A percentile compares a stretch with the other conserved stretches of the same genome.
Conservation (phyloP, 1,140 invertebrate species). For the Sycophaga agraensis region DNA sequence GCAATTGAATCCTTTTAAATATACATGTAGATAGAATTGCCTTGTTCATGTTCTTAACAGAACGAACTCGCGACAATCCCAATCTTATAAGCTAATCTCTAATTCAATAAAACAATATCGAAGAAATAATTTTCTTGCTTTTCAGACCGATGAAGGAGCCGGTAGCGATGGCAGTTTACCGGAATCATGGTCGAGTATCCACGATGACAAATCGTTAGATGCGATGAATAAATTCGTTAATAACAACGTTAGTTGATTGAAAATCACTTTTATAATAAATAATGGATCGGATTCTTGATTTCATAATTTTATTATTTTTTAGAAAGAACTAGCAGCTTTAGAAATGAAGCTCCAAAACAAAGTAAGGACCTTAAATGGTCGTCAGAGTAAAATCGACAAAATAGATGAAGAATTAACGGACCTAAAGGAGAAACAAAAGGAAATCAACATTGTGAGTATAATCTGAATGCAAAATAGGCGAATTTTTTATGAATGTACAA, state of each 20-base stretch:
- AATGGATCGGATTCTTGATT: neutral
- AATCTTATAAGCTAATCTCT: too few species aligned
- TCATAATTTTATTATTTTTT: neutral
- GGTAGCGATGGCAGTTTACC: constrained; percentile 48
- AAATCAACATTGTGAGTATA: constrained; percentile 46
- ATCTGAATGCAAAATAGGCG: neutral
- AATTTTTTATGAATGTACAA: too few species aligned
- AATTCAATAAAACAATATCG: neutral
- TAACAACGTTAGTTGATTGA: constrained; percentile 61
- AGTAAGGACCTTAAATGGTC: constrained; percentile 63
- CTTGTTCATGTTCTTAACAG: too few species aligned
- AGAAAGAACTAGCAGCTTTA: constrained; percentile 65
- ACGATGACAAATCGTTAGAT: constrained; percentile 59
- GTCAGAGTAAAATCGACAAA: constrained; percentile 63
- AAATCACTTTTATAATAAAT: neutral
- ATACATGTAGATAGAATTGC: too few species aligned
- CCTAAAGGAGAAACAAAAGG: constrained; percentile 55
- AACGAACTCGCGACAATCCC: too few species aligned
- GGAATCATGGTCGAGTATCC: constrained; percentile 53
- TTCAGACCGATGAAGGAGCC: constrained; percentile 50
- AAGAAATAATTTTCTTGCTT: constrained; percentile 9
- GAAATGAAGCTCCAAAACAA: constrained; percentile 66
- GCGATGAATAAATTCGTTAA: constrained; percentile 63
- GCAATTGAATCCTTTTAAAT: too few species aligned
- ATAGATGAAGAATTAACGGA: constrained; percentile 65